Conservation (phyloP, 2,113 vertebrate species). For the Lutjanus erythropterus region DNA sequence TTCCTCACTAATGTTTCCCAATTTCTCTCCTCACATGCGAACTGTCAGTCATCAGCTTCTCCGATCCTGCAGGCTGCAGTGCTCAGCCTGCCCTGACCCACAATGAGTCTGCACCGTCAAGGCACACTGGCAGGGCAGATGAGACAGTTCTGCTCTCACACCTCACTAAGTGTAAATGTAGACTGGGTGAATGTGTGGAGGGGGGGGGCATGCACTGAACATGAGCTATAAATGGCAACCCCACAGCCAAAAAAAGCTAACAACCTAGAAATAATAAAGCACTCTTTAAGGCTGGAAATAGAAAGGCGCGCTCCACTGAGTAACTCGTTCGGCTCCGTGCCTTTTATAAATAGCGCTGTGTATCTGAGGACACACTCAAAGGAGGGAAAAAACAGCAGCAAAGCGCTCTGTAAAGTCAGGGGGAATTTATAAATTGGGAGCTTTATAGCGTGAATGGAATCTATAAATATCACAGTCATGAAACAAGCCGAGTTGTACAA, state of each 20-base stretch:
- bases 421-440: conserved; percentile 69
- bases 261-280: conserved; percentile 78
- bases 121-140: conserved; percentile 28
- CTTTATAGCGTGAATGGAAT: conserved; percentile 71
- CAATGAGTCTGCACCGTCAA: conserved; percentile 31
- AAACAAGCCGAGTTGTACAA: conserved; percentile 50
- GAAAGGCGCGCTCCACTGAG: conserved; percentile 69
- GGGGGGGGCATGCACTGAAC: conserved; percentile 13
- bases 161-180: conserved; percentile 49
- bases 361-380: conserved; percentile 69
- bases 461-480: conserved; percentile 68
- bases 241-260: conserved; percentile 74
- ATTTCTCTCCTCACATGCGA: not conserved
- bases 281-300: conserved; percentile 78
- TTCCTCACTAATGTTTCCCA: not conserved
- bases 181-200: conserved; percentile 31
- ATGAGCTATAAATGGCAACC: conserved; percentile 76
- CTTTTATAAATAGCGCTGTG: conserved; percentile 78
- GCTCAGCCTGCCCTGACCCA: conserved; percentile 6
- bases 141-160: conserved; percentile 62
- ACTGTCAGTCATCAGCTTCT: conserved; percentile 1
- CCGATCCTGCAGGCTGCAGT: conserved; percentile 15
- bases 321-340: conserved; percentile 57
- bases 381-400: conserved; percentile 33
- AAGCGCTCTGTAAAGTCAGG: conserved; percentile 47